A percentile compares a stretch with the other conserved stretches of the same genome.
phyloP scores from a whole-genome alignment of 2,797 vertebrate genomes.

The Menidia menidia region DNA sequence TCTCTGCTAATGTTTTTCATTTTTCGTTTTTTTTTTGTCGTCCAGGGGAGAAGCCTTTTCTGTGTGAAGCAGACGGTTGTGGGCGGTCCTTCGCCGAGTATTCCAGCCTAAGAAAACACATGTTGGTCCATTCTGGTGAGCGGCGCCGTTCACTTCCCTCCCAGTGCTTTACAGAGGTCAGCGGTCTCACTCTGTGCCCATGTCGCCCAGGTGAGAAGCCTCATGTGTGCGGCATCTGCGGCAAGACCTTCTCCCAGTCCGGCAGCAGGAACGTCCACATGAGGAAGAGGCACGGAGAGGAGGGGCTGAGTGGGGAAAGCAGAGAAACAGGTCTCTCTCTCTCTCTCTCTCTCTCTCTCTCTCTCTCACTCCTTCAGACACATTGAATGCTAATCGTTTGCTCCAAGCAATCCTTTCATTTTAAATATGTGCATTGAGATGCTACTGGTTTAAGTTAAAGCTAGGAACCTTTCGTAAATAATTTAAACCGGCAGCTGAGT shows the following conservation, averaged over 20 bases:
- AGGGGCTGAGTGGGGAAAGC: conserved; percentile 66
- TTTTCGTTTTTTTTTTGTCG: conserved; percentile 44
- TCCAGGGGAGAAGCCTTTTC: conserved; percentile 95
- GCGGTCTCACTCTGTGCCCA: neutral
- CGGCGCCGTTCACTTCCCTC: conserved; percentile 17
- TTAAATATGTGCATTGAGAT: conserved; percentile 52
- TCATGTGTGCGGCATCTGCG: conserved; percentile 94
- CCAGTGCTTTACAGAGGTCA: neutral
- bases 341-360: neutral
- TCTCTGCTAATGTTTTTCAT: conserved; percentile 11
- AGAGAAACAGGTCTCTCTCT: conserved; percentile 78
- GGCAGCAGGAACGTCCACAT: conserved; percentile 98
- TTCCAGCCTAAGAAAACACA: conserved; percentile 98
- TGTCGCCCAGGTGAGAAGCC: conserved; percentile 91
- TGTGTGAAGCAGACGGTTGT: conserved; percentile 95
- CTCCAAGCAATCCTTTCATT: conserved; percentile 44
- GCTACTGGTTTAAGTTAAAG: conserved; percentile 47
- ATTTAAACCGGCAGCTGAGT: conserved; percentile 46
- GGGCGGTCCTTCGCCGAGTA: conserved; percentile 98
- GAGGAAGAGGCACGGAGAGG: conserved; percentile 91
- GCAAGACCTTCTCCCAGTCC: conserved; percentile 98
- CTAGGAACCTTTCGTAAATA: conserved; percentile 52
- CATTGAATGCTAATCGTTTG: conserved; percentile 51
- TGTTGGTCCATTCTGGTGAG: conserved; percentile 98
- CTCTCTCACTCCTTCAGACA: neutral